Evolutionary conservation across 2,888 invertebrate genomes (phyloP).

Genomic region (Nasonia oneida): DNA sequence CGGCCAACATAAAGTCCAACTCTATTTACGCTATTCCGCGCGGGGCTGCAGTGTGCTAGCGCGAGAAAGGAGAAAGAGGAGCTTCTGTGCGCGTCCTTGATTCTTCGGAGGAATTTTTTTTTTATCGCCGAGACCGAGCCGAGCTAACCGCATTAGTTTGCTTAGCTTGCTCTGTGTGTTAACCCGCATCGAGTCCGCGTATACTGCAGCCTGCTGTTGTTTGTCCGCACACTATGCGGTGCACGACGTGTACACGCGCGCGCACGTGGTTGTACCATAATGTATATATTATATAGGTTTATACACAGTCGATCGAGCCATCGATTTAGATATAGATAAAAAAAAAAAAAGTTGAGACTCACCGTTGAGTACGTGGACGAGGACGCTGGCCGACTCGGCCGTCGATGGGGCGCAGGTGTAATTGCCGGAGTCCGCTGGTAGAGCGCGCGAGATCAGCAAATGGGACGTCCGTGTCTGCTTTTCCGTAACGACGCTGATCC

Average conservation of each 20-base stretch:
- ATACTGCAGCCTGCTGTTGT: not conserved
- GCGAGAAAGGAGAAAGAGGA: not conserved
- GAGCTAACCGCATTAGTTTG: not conserved
- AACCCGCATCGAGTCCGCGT: not conserved
- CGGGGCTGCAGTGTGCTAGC: not conserved
- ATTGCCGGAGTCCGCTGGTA: constrained; percentile 84
- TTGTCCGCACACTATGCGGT: not conserved
- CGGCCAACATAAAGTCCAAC: constrained; percentile 62
- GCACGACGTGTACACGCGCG: not conserved
- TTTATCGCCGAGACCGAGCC: not conserved
- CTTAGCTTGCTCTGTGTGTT: not conserved
- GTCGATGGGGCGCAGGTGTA: constrained; percentile 84
- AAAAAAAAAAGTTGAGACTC: constrained; percentile 73
- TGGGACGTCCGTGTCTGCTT: constrained; percentile 80
- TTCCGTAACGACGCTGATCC: constrained; percentile 81
- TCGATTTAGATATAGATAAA: not conserved
- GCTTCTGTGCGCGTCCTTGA: not conserved
- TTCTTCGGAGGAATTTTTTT: not conserved
- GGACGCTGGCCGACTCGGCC: constrained; percentile 89
- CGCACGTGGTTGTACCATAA: not conserved
- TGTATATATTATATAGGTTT: not conserved
- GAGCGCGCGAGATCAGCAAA: constrained; percentile 83
- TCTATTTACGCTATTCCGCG: constrained; percentile 62
- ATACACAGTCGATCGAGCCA: not conserved
- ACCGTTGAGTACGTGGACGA: constrained; percentile 91